Evolutionary conservation across 2,888 invertebrate genomes (phyloP).

Genomic region (Zeuzera pyrina): DNA sequence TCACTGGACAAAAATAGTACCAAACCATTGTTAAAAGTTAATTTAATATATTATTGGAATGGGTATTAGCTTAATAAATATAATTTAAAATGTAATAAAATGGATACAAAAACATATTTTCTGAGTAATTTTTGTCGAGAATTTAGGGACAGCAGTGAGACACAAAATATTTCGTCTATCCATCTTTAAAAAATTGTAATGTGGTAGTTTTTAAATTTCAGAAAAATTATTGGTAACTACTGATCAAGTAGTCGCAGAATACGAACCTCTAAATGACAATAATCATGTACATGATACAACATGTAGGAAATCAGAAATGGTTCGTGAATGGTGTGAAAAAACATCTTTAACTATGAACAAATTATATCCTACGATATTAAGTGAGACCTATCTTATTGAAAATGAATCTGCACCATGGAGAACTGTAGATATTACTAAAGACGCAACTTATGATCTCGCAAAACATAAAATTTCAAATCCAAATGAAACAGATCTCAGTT

Average conservation of each 20-base stretch:
- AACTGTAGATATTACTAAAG: slow-evolving; percentile 18
- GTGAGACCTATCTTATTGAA: slow-evolving; percentile 48
- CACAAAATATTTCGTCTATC: no score
- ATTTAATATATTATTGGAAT: no score
- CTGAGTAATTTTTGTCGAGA: no score
- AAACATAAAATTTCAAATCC: slow-evolving; percentile 18
- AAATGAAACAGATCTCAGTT: slow-evolving; percentile 28
- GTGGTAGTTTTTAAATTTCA: slow-evolving; percentile 45
- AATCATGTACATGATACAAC: slow-evolving; percentile 28
- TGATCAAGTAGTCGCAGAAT: slow-evolving; percentile 75
- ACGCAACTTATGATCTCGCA: slow-evolving; percentile 37
- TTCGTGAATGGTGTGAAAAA: slow-evolving; percentile 60
- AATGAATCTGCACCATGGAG: slow-evolving; percentile 35
- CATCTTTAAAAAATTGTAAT: no score
- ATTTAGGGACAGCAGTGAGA: no score
- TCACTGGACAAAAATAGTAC: no score
- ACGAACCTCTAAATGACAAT: slow-evolving; percentile 48
- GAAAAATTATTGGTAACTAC: slow-evolving; percentile 77
- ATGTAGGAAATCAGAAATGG: slow-evolving; percentile 49
- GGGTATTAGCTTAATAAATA: no score
- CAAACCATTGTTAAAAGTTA: no score
- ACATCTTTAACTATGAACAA: slow-evolving; percentile 53
- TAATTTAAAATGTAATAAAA: no score
- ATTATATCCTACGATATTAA: slow-evolving; percentile 56
- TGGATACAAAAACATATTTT: no score